Base-by-base conservation (phyloP, 2,888 invertebrate genomes). In the Peribatodes rhomboidaria region DNA sequence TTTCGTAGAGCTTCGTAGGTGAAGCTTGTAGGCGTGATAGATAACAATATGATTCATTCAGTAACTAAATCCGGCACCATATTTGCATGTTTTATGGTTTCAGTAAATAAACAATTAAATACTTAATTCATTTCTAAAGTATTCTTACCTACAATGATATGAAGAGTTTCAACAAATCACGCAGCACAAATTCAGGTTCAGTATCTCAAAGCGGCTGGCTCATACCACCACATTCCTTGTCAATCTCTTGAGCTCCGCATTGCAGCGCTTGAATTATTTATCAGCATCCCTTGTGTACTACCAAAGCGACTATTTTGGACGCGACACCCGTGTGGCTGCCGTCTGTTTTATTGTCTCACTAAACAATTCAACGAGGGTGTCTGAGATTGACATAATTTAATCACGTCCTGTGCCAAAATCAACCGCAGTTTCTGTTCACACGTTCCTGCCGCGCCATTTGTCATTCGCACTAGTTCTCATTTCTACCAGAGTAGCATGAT, bases 231-330 rank as follows among this genome's bases (percentile, higher is more conserved):
- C 42, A 84, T 83, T 85, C 75, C 83, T 79, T 83, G 85, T 85
- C 86, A 82, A 85, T 85, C 82, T 84, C 84, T 82, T 77, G 76
- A 85, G 80, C 85, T 83, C 89, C 87, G 89, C 89, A 91, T 84
- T 89, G 89, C 90, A 89, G 87, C 83, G 81, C 85, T 87, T 90
- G 86, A 89, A 88, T 90, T 90, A 90, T 91, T 89, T 89, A 91
- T 89, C 81, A 87, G 84, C 80, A 79, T 81, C 83, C 85, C 87
- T 87, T 88, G 85, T 86, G 85, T 61, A 61, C 56, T 47, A 68
- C 60, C 82, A 82, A 86, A 82, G 76, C 80, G 78, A 79, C 82
- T 77, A 82, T 84, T 83, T 81, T 74, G 69, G 77, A 53, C 67
- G 59, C 60, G 74, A 76, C 70, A 77, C 70, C 71, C 70, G 72